Percentiles rank a stretch among this genome's conserved stretches.
Conservation (phyloP, 2,113 vertebrate genomes). For the Chaetodon auriga region DNA sequence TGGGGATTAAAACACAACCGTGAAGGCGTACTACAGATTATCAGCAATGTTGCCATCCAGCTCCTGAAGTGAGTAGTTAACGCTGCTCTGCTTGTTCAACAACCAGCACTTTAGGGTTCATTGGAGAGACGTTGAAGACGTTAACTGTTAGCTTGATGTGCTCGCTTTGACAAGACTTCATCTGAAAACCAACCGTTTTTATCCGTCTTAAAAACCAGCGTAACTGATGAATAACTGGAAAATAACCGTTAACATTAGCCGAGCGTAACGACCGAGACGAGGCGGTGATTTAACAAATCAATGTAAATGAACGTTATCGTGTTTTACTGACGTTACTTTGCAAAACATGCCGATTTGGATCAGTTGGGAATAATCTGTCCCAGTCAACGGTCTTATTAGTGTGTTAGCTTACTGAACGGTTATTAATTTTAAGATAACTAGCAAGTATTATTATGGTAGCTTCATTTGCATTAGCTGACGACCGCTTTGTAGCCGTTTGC, state of each 20-base stretch:
- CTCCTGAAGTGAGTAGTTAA: constrained; percentile 40
- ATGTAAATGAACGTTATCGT: background rate
- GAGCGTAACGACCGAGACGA: too few relatives aligned
- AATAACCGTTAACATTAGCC: background rate
- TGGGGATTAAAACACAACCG: constrained; percentile 24
- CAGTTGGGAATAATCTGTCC: background rate
- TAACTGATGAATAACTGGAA: background rate
- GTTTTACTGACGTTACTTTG: background rate
- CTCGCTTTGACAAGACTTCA: background rate
- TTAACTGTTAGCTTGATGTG: constrained; percentile 23
- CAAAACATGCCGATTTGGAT: background rate
- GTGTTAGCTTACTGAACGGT: background rate
- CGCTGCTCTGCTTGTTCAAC: background rate
- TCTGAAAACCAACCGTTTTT: constrained; percentile 5
- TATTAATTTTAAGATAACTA: background rate
- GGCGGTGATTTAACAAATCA: background rate
- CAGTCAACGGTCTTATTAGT: background rate
- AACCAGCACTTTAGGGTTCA: background rate
- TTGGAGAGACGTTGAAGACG: background rate
- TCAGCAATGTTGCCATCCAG: constrained; percentile 31
- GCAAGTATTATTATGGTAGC: background rate
- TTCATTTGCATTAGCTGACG: background rate
- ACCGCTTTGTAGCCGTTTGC: background rate
- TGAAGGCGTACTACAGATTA: background rate
- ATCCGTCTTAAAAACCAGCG: background rate